Evolutionary conservation across 2,888 invertebrate genomes (phyloP).

Genomic region (Dolichomitus sp.): DNA sequence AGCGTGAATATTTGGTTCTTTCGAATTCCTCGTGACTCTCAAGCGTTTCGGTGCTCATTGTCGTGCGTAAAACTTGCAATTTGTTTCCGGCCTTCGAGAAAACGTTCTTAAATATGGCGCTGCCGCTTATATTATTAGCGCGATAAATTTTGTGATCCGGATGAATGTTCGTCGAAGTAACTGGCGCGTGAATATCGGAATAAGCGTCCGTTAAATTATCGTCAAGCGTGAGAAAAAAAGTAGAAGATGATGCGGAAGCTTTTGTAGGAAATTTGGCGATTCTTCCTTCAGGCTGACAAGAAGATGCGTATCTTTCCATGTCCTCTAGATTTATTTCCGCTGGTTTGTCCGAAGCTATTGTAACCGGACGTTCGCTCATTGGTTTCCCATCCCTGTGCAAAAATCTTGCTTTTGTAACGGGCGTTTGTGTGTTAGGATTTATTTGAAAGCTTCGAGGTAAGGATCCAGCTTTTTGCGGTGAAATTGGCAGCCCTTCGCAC

Average conservation of each 20-base stretch:
- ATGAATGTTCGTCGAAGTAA: conserved; percentile 87
- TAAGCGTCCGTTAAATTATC: conserved; percentile 86
- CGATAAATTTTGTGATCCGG: conserved; percentile 94
- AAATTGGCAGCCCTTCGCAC: conserved; percentile 90
- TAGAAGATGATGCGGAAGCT: conserved; percentile 87
- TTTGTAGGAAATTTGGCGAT: conserved; percentile 83
- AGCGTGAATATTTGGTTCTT: conserved; percentile 75
- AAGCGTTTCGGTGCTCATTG: conserved; percentile 85
- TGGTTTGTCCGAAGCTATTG: conserved; percentile 91
- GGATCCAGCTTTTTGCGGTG: conserved; percentile 92
- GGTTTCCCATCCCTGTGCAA: conserved; percentile 89
- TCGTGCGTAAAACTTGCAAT: conserved; percentile 81
- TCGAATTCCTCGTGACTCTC: conserved; percentile 81
- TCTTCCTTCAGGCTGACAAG: conserved; percentile 81
- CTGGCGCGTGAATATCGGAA: conserved; percentile 86
- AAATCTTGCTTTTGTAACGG: conserved; percentile 85
- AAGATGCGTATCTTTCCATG: conserved; percentile 88
- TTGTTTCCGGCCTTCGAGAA: conserved; percentile 83
- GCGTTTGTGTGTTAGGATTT: conserved; percentile 87
- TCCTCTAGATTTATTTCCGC: conserved; percentile 90
- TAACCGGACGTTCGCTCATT: conserved; percentile 90
- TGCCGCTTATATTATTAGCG: conserved; percentile 82
- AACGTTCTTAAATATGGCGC: conserved; percentile 83
- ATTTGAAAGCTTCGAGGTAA: conserved; percentile 93
- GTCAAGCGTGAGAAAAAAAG: conserved; percentile 88